Base-by-base conservation (phyloP, 2,888 invertebrate genomes). In the Sminthurinus aureus region DNA sequence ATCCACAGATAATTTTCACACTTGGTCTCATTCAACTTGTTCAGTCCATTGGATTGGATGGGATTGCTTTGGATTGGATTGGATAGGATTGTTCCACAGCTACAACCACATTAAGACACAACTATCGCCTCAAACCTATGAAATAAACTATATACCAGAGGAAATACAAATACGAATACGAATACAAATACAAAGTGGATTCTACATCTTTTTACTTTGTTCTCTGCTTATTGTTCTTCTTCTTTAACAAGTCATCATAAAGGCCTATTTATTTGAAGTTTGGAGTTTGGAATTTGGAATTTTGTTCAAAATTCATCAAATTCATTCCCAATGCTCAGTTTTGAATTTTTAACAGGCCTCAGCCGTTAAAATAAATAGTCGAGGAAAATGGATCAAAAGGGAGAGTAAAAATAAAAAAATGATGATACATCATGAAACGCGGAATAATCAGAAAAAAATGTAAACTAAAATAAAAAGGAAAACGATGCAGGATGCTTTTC, bases 1-100 rank as follows among this genome's bases (percentile, higher is more conserved):
- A 81, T 81, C 76, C 52, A 84, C 79, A 86, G 86, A 87, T 87
- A 85, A 87, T 87, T 87, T 87, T 87, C 86, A 87, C 86, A 87
- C 86, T 87, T 85, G 83, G 85, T 22, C 69, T 81, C 81, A 81
- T 81, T 81, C 83, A 69, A 18, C 77, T 77, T 83, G 79, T 80
- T 73, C 79, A 83, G 81, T 85, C 84, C 84, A 85, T 84, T 83
- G 84, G 82, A 85, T 81, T 75, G 38, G 38, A 38, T 38, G 1
- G 38, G 38, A 38, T 38, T n/a, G n/a, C n/a, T n/a, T 84, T 83
- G 84, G 82, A 85, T 81, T 75, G 38, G 38, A 38, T 38, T 38
- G 38, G 38, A 38, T 38, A 38, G 38, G 38, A 38, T 38, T 38
- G 38, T 38, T 38, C 38, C 38, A 38, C 38, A 38, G 38, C 38